Base-by-base conservation (phyloP, 2,888 invertebrate species). In the Euzophera pinguis region DNA sequence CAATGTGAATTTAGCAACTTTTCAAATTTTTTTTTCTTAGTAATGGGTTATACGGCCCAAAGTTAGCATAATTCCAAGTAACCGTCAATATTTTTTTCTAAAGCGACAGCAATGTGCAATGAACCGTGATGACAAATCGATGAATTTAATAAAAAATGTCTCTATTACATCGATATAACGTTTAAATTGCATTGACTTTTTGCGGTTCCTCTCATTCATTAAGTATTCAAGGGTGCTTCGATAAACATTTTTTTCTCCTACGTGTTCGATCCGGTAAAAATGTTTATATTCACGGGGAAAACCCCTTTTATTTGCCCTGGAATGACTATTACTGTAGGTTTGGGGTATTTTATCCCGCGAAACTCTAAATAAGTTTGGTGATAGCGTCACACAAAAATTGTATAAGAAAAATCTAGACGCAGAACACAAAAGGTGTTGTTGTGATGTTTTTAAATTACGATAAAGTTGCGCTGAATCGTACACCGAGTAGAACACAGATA, bases 161-260 rank as follows among this genome's bases (percentile, higher is more conserved):
- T 32, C n/a, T 34, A 32, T 45, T 16, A 9, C 45, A 9, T 6
- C 1, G 16, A 6, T 10, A 14, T 10, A 45, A 16, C 32, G 45
- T 45, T 4, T 0, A 45, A 45, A 45, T 3, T 45, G n/a, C 0
- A 5, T 32, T 32, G 17, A 1, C 32, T 16, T 45, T 32, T 13
- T 41, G 41, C 17, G 41, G 17, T 45, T 32, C 10, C 14, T 56
- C 54, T 59, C 58, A 47, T 59, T 54, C 60, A 67, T 69, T 70
- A 66, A 65, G 65, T 60, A 72, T 72, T 70, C 72, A 70, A 58
- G 50, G 58, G 32, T 60, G 58, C 54, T 64, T 58, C 57, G 59
- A 57, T 61, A 65, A 64, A 61, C 59, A 63, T 67, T 69, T 69
- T n/a, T 68, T 65, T 62, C 58, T 51, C 50, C 49, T 52, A 64